Conservation (phyloP, 2,888 invertebrate species). For the Mesoligia furuncula region DNA sequence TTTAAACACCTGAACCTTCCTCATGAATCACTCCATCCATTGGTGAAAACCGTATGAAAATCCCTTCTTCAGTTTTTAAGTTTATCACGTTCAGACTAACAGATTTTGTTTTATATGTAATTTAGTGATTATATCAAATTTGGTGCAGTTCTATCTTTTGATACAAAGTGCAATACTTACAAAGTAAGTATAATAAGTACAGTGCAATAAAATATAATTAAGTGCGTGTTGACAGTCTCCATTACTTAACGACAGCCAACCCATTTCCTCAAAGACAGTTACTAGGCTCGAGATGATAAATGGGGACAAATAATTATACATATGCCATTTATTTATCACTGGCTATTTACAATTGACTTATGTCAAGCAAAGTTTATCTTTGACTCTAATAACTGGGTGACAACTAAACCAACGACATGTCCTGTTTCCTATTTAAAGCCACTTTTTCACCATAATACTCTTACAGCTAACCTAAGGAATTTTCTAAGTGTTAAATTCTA, state of each 20-base stretch:
- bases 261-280: conserved; percentile 34
- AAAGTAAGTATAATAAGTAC: conserved; percentile 9
- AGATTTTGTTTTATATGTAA: no score
- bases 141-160: background rate
- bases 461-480: background rate
- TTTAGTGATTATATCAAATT: background rate
- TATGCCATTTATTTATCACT: conserved; percentile 32
- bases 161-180: conserved; percentile 25
- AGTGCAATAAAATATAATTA: conserved; percentile 39
- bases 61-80: no score
- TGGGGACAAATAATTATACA: conserved; percentile 20
- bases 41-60: no score
- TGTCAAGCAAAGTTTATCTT: conserved; percentile 19
- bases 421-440: no score
- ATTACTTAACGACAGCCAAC: conserved; percentile 22
- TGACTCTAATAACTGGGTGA: background rate
- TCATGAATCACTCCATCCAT: no score
- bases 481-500: conserved; percentile 21
- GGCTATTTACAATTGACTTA: conserved; percentile 10
- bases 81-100: no score
- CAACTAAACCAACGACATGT: no score
- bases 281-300: conserved; percentile 25
- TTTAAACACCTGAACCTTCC: no score
- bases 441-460: background rate
- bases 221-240: conserved; percentile 21